Percentiles rank a stretch among this genome's conserved stretches.
phyloP scores from a whole-genome alignment of 2,888 invertebrate genomes.

The Clepsis dumicolana region DNA sequence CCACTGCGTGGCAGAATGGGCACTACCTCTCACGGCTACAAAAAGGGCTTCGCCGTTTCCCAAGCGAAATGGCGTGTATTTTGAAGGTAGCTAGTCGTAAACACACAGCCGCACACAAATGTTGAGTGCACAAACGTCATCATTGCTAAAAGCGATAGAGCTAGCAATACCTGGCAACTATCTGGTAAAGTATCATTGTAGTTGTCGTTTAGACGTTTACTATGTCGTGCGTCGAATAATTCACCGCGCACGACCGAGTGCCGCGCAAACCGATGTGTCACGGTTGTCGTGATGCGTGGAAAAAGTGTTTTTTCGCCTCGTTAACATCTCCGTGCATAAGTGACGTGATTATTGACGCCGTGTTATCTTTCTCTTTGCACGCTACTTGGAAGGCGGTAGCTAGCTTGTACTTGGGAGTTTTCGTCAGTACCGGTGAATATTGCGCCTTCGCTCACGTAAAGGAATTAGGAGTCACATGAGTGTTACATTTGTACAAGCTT shows the following conservation, averaged over 20 bases:
- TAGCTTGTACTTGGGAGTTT: no score
- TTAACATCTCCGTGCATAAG: slow-evolving; percentile 29
- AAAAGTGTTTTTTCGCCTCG: slow-evolving; percentile 27
- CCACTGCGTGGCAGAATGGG: no score
- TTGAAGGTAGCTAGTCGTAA: no score
- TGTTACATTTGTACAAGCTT: background rate
- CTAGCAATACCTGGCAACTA: no score
- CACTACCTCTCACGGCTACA: no score
- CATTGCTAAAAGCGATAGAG: no score
- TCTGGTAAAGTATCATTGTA: no score
- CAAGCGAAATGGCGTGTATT: no score
- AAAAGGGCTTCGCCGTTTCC: no score
- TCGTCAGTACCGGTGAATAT: background rate
- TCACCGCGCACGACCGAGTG: slow-evolving; percentile 55
- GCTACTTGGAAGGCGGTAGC: slow-evolving; percentile 3
- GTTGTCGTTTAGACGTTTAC: background rate
- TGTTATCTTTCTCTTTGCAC: slow-evolving; percentile 35
- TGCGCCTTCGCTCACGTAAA: background rate
- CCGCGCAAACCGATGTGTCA: slow-evolving; percentile 56
- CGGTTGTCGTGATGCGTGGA: slow-evolving; percentile 51
- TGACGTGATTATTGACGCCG: slow-evolving; percentile 31
- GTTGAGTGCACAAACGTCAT: no score
- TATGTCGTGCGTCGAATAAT: slow-evolving; percentile 34
- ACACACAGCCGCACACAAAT: no score
- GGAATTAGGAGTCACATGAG: background rate